These are phyloP conservation scores for Aphelenchoides avenae DNA, from an alignment of 1,140 invertebrate species.

Conservation along the genomic window DNA sequence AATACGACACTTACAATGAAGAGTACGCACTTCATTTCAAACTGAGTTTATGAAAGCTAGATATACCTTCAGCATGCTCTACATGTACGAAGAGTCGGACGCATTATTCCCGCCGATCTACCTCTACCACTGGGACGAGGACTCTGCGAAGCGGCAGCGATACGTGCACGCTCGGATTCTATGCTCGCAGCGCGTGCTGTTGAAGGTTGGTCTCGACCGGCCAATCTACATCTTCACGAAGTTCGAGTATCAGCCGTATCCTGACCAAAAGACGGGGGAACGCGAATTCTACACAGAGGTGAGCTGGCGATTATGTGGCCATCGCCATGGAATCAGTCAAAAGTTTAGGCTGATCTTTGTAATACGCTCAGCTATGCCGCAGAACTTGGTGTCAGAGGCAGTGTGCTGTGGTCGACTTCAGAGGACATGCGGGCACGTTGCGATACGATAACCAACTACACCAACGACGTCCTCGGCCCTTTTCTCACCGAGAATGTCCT, in stretches of 20 bases:
- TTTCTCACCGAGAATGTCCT: too few relatives aligned
- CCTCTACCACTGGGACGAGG: slow-evolving; percentile 34
- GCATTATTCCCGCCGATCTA: slow-evolving; percentile 41
- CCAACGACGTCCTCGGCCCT: slow-evolving; percentile 22
- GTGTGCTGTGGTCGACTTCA: too few relatives aligned
- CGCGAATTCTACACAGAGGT: too few relatives aligned
- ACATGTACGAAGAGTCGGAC: slow-evolving; percentile 33
- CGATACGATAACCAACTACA: slow-evolving; percentile 10
- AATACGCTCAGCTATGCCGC: slow-evolving; percentile 27
- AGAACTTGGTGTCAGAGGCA: slow-evolving; percentile 37
- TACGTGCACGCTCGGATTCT: slow-evolving; percentile 35
- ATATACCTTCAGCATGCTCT: slow-evolving; percentile 36
- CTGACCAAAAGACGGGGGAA: slow-evolving; percentile 9
- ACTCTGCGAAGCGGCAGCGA: slow-evolving; percentile 3
- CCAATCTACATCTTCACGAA: slow-evolving; percentile 41
- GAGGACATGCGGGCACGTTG: slow-evolving; percentile 28
- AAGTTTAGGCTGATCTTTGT: slow-evolving; percentile 39
- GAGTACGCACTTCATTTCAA: slow-evolving; percentile 18
- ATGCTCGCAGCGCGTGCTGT: slow-evolving; percentile 23
- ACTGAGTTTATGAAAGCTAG: neutral
- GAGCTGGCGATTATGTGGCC: too few relatives aligned
- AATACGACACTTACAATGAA: slow-evolving; percentile 35
- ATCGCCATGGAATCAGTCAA: too few relatives aligned
- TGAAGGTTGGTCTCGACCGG: slow-evolving; percentile 14
- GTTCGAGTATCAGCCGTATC: slow-evolving; percentile 35